Conservation (phyloP, 2,113 vertebrate genomes). For the Phalacrocorax pelagicus region DNA sequence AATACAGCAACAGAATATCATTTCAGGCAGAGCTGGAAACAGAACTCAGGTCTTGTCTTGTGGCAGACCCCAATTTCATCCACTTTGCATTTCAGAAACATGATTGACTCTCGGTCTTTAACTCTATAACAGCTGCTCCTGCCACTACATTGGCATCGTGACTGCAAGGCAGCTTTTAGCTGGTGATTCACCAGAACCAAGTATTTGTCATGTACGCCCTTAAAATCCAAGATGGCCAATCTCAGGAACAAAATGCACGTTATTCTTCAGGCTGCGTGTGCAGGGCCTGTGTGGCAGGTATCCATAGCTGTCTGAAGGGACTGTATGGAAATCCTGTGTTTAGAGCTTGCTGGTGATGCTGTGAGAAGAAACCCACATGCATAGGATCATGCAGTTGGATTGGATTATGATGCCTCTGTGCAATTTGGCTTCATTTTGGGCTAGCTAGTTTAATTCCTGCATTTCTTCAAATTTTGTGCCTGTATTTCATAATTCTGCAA, state of each 20-base stretch:
- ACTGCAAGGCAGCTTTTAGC: not conserved
- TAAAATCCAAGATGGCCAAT: not conserved
- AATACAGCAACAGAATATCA: not conserved
- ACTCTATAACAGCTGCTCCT: not conserved
- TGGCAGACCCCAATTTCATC: not conserved
- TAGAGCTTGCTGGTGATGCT: not conserved
- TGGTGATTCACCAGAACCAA: not conserved
- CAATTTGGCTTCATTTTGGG: not conserved
- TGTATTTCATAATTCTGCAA: not conserved
- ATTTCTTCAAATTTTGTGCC: not conserved
- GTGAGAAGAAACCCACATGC: accelerated
- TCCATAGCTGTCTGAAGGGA: not conserved
- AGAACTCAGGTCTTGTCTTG: not conserved
- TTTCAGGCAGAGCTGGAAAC: not conserved
- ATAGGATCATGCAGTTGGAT: not conserved
- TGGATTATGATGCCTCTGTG: not conserved
- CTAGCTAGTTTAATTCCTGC: not conserved
- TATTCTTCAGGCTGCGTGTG: not conserved
- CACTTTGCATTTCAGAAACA: not conserved
- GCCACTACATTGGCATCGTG: accelerated
- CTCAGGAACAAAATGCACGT: not conserved
- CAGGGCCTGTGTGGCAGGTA: not conserved
- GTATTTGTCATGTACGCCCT: not conserved
- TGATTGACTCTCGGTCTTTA: not conserved
- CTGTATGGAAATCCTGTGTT: not conserved